Conservation (phyloP, 2,113 vertebrate species). For the Mus musculus region GRCm39 chr9:66317001-66317500, state of each 20-base stretch:
- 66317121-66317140: background rate
- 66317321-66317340: background rate
- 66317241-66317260: background rate
- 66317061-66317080: background rate
- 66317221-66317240: constrained; percentile 38
- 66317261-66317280: constrained; percentile 38
- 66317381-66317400: background rate
- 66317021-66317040: background rate
- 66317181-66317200: constrained; percentile 54
- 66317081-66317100: background rate
- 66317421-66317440: background rate
- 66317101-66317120: background rate
- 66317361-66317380: background rate
- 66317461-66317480: background rate
- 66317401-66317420: background rate
- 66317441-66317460: background rate
- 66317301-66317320: constrained; percentile 53
- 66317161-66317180: constrained; percentile 46
- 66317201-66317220: constrained; percentile 54
- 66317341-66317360: constrained; percentile 30
- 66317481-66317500: background rate
- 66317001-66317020: background rate
- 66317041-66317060: background rate
- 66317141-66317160: background rate
- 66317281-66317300: constrained; percentile 40